phyloP scores from a whole-genome alignment of 2,113 vertebrate genomes.

The Podocnemis expansa region DNA sequence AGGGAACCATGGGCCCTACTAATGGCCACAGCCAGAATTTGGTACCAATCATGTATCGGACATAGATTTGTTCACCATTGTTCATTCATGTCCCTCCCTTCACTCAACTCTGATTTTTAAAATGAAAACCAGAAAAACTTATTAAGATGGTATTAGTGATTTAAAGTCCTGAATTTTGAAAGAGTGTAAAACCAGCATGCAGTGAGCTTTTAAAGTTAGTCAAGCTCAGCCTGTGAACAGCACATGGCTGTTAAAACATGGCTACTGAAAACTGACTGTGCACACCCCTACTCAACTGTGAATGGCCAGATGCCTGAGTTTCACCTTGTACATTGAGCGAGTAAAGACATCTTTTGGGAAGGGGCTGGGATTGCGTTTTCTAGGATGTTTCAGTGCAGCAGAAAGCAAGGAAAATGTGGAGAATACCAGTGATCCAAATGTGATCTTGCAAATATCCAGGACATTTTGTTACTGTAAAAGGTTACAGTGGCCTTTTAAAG shows the following conservation, averaged over 20 bases:
- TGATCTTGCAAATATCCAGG: background rate
- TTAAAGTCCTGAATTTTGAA: background rate
- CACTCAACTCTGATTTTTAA: too few relatives aligned
- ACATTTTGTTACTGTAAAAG: background rate
- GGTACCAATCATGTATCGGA: too few relatives aligned
- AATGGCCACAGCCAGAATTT: too few relatives aligned
- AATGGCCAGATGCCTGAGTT: background rate
- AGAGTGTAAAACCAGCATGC: background rate
- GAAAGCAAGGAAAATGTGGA: background rate
- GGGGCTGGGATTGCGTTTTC: background rate
- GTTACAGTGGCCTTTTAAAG: background rate
- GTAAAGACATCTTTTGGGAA: rapidly evolving
- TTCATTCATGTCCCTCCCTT: background rate
- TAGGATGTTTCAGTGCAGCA: background rate
- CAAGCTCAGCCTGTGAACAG: background rate
- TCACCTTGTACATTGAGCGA: background rate
- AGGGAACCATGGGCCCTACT: too few relatives aligned
- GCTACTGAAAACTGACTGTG: background rate
- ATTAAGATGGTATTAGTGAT: background rate
- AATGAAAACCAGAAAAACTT: too few relatives aligned
- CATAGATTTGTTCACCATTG: background rate
- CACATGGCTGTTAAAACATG: background rate
- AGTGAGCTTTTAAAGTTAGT: background rate
- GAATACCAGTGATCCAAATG: background rate
- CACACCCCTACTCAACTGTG: background rate